Percentiles rank a stretch among this genome's conserved stretches.
phyloP scores from a whole-genome alignment of 2,888 invertebrate species.

The Cynaeus angustus region DNA sequence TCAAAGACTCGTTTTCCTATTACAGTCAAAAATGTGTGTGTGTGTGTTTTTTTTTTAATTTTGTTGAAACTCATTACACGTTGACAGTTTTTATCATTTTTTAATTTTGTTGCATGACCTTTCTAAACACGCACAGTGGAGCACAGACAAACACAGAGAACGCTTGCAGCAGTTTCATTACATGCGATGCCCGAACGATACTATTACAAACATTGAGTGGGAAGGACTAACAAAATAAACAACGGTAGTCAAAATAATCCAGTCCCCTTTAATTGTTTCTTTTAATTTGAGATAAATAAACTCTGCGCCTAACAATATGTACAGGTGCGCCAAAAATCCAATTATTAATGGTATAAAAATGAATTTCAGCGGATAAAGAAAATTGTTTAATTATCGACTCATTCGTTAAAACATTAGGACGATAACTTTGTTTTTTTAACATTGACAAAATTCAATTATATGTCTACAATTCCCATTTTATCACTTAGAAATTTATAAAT shows the following conservation, averaged over 20 bases:
- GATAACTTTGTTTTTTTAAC: no score
- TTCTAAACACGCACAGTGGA: background rate
- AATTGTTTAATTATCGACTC: no score
- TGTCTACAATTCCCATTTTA: no score
- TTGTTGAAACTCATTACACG: background rate
- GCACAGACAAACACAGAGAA: background rate
- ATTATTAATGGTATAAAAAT: no score
- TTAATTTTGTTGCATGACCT: background rate
- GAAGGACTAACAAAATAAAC: background rate
- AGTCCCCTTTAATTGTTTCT: background rate
- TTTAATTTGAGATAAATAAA: background rate
- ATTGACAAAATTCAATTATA: no score
- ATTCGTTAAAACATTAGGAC: no score
- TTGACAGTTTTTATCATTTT: background rate
- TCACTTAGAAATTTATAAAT: no score
- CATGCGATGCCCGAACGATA: background rate
- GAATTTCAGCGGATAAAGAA: no score
- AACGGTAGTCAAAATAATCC: background rate
- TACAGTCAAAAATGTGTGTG: no score
- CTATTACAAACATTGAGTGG: background rate
- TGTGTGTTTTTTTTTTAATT: background rate
- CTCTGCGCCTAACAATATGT: no score
- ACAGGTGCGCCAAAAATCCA: no score
- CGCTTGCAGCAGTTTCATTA: constrained; percentile 2
- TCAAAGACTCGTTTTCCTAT: background rate